Percentiles rank a stretch among this genome's conserved stretches.
Evolutionary conservation across 2,888 invertebrate species (phyloP).

Genomic region (Yponomeuta sedellus): DNA sequence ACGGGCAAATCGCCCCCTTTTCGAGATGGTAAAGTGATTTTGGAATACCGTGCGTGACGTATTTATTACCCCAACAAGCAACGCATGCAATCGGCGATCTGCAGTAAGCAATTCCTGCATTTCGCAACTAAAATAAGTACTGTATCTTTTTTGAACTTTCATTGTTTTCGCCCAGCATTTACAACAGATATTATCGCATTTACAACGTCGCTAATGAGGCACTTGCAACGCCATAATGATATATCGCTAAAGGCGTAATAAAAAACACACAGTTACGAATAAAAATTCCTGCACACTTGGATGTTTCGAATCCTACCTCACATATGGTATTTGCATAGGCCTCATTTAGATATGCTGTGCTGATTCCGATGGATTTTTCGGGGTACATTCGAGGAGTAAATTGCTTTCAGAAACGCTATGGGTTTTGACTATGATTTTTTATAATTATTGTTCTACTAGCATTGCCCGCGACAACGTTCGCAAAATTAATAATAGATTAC

Average conservation of each 20-base stretch:
- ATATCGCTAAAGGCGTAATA: neutral
- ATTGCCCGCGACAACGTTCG: no score
- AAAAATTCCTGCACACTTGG: constrained; percentile 6
- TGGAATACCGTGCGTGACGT: no score
- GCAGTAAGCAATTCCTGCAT: neutral
- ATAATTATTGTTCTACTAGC: no score
- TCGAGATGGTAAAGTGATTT: no score
- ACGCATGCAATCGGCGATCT: neutral
- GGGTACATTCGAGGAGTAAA: constrained; percentile 27
- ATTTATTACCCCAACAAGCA: no score
- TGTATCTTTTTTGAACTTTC: neutral
- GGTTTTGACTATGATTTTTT: no score
- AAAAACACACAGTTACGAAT: constrained; percentile 6
- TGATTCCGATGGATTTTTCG: constrained; percentile 33
- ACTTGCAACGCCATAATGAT: neutral
- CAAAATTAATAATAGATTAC: no score
- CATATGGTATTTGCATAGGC: constrained; percentile 40
- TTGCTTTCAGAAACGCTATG: constrained; percentile 14
- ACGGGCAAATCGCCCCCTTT: no score
- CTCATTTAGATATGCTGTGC: constrained; percentile 40
- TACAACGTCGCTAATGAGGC: neutral
- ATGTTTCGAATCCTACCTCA: constrained; percentile 21
- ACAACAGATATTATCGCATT: neutral
- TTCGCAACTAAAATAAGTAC: neutral
- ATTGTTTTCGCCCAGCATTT: neutral